Evolutionary conservation across 2,888 invertebrate species (phyloP), one percentile per base, ranked within the genome.

Genomic region (Oscheius sp.): DNA sequence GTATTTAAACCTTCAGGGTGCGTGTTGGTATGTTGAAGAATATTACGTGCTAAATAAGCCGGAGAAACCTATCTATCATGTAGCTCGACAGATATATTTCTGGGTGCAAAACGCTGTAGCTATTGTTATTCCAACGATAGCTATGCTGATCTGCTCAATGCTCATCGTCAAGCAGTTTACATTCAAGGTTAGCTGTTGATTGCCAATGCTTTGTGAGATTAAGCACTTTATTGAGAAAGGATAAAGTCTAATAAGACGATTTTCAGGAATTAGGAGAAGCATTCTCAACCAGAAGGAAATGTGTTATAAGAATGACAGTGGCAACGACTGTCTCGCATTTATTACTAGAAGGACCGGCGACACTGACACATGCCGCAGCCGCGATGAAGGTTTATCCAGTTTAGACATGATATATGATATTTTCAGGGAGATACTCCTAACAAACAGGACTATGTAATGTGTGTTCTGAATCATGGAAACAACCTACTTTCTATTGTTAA

Each of bases 281-380:
- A 4, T 82, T 84, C 57, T 80, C 80, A 2, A 81, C 81, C 57
- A 72, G 84, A 6, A 69, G 84, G 14, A 78, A 78, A 45, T 83
- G 83, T 66, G 84, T 84, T 17, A 80, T 84, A 20, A 76, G 83
- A 4, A 75, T 84, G 74, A 84, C 83, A 1, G 80, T 81, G 17
- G 78, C 83, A n/a, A 84, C 84, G 1, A 82, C 83, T 1, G 65
- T 80, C 9, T 78, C 79, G 5, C 84, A 84, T 71, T 72, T 84
- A 51, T 57, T 82, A 20, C 73, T 84, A 14, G 84, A 84, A 70
- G 84, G 81, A 32, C 84, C 84, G 5, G 81, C 82, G 1, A 70
- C 80, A 56, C 32, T 78, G 20, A 77, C 79, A 5, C 75, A 75
- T 54, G 70, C 75, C 0, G 74, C 75, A 12, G 74, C 70, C 26